Evolutionary conservation across 2,888 invertebrate genomes (phyloP).

Genomic region (Coelogynopora nodosa): DNA sequence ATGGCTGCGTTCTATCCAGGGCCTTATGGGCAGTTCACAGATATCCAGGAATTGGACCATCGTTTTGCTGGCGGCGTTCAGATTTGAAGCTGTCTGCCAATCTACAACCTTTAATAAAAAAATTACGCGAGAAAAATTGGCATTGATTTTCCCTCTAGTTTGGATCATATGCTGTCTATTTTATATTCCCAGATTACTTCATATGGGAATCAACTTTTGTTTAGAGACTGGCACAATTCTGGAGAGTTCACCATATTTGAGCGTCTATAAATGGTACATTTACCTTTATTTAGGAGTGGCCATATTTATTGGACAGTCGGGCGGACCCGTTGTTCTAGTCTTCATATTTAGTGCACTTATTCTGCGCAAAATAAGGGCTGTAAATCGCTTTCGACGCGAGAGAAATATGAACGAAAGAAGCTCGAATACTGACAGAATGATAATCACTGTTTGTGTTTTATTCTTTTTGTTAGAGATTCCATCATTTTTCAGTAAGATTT

Average conservation of each 20-base stretch:
- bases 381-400: not conserved
- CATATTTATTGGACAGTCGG: not conserved
- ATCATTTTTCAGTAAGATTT: constrained; percentile 1
- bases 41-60: constrained; percentile 19
- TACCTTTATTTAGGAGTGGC: not conserved
- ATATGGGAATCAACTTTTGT: not conserved
- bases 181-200: not conserved
- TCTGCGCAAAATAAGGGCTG: not conserved
- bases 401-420: not conserved
- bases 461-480: not conserved
- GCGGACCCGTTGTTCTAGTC: not conserved
- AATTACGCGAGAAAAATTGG: not conserved
- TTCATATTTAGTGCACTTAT: not conserved
- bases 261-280: not conserved
- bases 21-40: not conserved
- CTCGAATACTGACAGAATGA: not conserved
- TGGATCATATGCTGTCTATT: not conserved
- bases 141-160: not conserved
- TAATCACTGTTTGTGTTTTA: not conserved
- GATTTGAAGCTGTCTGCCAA: constrained; percentile 34
- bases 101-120: not conserved
- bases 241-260: not conserved
- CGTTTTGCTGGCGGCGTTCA: constrained; percentile 10
- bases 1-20: not conserved
- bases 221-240: not conserved